Conservation (phyloP, 37 sponge, comb jelly and placozoan species). For the Spongia lamella region DNA sequence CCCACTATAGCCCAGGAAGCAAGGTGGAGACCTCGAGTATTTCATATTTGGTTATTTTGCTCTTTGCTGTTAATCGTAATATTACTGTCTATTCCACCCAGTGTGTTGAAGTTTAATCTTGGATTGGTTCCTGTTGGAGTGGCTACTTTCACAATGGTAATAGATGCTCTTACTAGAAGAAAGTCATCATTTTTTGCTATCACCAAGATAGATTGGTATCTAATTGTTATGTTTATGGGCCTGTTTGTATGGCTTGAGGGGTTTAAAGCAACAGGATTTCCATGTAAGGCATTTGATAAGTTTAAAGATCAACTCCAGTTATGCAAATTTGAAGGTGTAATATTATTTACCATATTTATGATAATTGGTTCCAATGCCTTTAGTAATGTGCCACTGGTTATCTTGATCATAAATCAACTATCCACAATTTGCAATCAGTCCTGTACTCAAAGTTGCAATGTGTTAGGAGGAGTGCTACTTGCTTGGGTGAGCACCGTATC, state of each 20-base stretch:
- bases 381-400: conserved; percentile 86
- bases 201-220: conserved; percentile 82
- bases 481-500: conserved; percentile 87
- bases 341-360: conserved; percentile 70
- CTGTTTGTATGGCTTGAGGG: conserved; percentile 88
- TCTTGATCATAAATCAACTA: conserved; percentile 65
- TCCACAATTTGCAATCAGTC: conserved; percentile 13
- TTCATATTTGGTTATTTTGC: conserved; percentile 14
- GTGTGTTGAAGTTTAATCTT: conserved; percentile 60
- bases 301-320: conserved; percentile 51
- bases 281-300: conserved; percentile 39
- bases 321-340: conserved; percentile 47
- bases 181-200: conserved; percentile 69
- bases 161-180: conserved; percentile 61
- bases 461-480: conserved; percentile 60
- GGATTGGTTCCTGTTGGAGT: conserved; percentile 76
- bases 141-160: conserved; percentile 69
- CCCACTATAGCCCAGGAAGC: conserved; percentile 18
- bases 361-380: conserved; percentile 76
- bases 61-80: conserved; percentile 21
- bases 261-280: conserved; percentile 72
- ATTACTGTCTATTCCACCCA: not conserved
- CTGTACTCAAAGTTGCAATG: conserved; percentile 38
- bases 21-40: conserved; percentile 25
- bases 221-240: conserved; percentile 87